These are phyloP conservation scores for Martes martes DNA, from an alignment of 2,113 vertebrate genomes.

Conservation along the genomic window DNA sequence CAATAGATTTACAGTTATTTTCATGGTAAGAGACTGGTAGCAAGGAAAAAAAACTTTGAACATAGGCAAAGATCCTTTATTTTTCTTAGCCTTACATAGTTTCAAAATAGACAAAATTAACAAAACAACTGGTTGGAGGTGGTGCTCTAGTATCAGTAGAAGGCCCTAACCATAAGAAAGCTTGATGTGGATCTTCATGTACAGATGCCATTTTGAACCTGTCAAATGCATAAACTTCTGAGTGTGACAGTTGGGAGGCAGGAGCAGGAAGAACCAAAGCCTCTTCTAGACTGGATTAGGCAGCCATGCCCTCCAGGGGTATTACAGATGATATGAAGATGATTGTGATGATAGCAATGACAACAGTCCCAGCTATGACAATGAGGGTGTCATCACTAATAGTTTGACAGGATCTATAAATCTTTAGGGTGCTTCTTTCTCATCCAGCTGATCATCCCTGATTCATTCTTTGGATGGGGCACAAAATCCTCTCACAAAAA, in stretches of 20 bases:
- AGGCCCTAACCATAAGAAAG: constrained; percentile 74
- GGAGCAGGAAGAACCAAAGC: background rate
- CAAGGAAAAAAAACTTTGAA: background rate
- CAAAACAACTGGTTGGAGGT: constrained; percentile 47
- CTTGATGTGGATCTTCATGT: background rate
- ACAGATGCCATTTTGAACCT: background rate
- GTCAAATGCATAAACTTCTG: background rate
- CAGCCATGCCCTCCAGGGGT: background rate
- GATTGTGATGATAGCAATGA: background rate
- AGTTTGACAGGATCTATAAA: background rate
- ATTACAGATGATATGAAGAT: background rate
- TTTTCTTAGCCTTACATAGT: constrained; percentile 68
- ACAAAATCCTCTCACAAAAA: constrained; percentile 49
- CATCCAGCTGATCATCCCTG: background rate
- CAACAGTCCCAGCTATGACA: background rate
- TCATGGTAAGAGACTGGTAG: background rate
- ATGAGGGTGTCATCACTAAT: background rate
- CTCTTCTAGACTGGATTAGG: background rate
- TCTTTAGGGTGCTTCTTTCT: background rate
- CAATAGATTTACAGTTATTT: background rate
- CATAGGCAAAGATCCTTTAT: constrained; percentile 76
- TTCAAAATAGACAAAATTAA: constrained; percentile 73
- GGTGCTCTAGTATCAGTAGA: constrained; percentile 48
- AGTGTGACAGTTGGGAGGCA: too few relatives aligned
- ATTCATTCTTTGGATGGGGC: background rate